Conservation (phyloP, 2,113 vertebrate species). For the Ophiodon elongatus region DNA sequence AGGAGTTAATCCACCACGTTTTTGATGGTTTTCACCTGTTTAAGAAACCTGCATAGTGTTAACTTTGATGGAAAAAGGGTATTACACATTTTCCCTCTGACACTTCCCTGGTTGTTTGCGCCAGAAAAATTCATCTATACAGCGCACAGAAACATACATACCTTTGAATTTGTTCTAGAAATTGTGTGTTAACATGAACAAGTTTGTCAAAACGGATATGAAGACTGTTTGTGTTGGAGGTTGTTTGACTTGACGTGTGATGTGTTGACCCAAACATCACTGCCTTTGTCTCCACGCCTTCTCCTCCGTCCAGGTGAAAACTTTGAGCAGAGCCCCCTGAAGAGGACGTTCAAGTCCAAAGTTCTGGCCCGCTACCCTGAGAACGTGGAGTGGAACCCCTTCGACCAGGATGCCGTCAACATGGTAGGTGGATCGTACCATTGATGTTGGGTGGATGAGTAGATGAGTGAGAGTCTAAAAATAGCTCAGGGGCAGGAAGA, state of each 20-base stretch:
- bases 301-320: conserved; percentile 87
- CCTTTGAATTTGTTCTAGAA: not conserved
- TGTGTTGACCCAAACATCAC: not conserved
- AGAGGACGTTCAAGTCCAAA: conserved; percentile 96
- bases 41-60: not conserved
- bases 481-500: not conserved
- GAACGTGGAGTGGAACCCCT: conserved; percentile 94
- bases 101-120: not conserved
- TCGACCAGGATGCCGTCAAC: conserved; percentile 96
- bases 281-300: not conserved
- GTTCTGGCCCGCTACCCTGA: conserved; percentile 94
- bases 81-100: not conserved
- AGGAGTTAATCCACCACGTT: not conserved
- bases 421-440: conserved; percentile 87
- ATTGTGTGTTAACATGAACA: not conserved
- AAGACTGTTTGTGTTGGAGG: too few species aligned
- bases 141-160: not conserved
- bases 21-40: not conserved
- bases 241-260: not conserved
- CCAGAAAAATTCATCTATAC: not conserved
- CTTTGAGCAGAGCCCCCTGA: conserved; percentile 94
- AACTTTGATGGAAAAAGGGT: too few species aligned
- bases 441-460: too few species aligned
- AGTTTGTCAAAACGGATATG: not conserved
- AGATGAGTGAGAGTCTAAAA: not conserved